Conservation (phyloP, 2,888 invertebrate genomes). For the Cataglyphis albicans region DNA sequence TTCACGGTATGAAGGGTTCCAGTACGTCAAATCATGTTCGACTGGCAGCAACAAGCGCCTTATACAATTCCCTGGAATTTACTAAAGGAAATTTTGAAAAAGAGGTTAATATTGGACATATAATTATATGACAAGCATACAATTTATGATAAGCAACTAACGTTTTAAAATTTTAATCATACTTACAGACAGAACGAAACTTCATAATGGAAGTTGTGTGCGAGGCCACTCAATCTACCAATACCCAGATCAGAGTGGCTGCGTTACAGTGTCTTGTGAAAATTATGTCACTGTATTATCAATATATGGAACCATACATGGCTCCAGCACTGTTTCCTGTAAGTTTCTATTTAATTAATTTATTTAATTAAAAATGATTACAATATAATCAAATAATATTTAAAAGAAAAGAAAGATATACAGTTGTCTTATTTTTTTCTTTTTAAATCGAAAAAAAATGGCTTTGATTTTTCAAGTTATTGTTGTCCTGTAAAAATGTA, state of each 20-base stretch:
- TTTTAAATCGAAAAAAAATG: not conserved
- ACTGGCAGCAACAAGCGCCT: conserved; percentile 97
- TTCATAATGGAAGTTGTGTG: conserved; percentile 99
- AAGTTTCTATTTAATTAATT: conserved; percentile 79
- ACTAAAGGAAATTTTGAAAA: conserved; percentile 99
- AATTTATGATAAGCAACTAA: not conserved
- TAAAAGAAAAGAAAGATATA: not conserved
- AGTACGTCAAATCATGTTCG: conserved; percentile 97
- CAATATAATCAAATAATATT: not conserved
- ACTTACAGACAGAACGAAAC: conserved; percentile 93
- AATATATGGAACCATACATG: conserved; percentile 99
- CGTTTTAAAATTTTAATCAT: conserved; percentile 25
- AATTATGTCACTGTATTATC: conserved; percentile 99
- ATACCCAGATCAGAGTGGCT: conserved; percentile 97
- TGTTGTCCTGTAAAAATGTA: not conserved
- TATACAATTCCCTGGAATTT: conserved; percentile 99
- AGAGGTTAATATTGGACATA: conserved; percentile 87
- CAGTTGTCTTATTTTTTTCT: not conserved
- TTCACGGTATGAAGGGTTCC: conserved; percentile 98
- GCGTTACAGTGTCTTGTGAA: conserved; percentile 99
- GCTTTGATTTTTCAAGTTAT: not conserved
- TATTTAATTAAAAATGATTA: not conserved
- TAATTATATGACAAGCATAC: not conserved
- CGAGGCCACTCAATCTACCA: conserved; percentile 97
- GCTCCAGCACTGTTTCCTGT: conserved; percentile 97